A percentile compares a stretch with the other conserved stretches of the same genome.
phyloP scores from a whole-genome alignment of 2,888 invertebrate genomes.

The Scaptomyza caliginosa region DNA sequence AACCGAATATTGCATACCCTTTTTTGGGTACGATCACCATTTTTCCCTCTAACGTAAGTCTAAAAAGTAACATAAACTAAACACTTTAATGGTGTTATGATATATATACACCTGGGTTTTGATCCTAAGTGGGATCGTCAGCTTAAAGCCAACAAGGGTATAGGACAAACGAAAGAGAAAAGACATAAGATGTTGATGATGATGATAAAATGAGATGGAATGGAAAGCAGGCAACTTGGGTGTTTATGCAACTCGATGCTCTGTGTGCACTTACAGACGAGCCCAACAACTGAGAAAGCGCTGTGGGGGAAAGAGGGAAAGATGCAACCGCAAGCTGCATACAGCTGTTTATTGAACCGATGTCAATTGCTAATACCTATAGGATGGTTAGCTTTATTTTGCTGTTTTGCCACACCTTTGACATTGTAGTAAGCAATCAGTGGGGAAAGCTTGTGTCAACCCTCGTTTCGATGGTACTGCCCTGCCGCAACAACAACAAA shows the following conservation, averaged over 20 bases:
- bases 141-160: background rate
- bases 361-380: slow-evolving; percentile 39
- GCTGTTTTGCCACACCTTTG: slow-evolving; percentile 34
- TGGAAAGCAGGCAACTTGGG: slow-evolving; percentile 20
- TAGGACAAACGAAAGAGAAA: slow-evolving; percentile 33
- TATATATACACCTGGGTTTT: background rate
- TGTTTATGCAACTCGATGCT: slow-evolving; percentile 51
- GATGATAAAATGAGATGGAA: slow-evolving; percentile 39
- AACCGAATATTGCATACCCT: background rate
- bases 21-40: too few relatives aligned
- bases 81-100: too few relatives aligned
- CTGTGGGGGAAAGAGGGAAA: background rate
- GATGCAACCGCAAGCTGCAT: slow-evolving; percentile 57
- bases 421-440: slow-evolving; percentile 49
- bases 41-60: too few relatives aligned
- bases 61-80: too few relatives aligned
- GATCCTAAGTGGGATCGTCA: background rate
- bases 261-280: background rate
- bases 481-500: slow-evolving; percentile 55
- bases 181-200: slow-evolving; percentile 39
- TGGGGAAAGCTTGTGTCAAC: slow-evolving; percentile 46
- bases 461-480: slow-evolving; percentile 56
- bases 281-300: slow-evolving; percentile 7
- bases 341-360: slow-evolving; percentile 44
- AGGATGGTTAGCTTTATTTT: background rate